phyloP scores from a whole-genome alignment of 53 echinoderm and acorn worm species.

The Henricia sp. region DNA sequence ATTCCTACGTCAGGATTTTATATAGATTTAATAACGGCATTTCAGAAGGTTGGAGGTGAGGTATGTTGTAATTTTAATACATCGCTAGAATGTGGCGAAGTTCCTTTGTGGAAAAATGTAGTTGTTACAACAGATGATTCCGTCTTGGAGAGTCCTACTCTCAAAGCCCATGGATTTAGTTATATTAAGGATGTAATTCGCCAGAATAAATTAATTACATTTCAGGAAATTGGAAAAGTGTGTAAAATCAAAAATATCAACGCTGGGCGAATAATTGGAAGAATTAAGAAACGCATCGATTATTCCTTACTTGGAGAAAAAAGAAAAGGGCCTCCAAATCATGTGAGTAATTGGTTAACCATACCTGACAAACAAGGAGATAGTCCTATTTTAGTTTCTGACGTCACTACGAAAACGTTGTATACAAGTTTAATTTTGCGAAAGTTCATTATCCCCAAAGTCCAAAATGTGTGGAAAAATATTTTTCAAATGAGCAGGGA shows the following conservation, averaged over 20 bases:
- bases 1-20: neutral
- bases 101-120: neutral
- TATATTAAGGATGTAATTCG: neutral
- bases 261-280: neutral
- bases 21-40: neutral
- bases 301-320: neutral
- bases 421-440: too few relatives aligned
- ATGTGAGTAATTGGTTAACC: too few relatives aligned
- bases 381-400: too few relatives aligned
- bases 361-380: too few relatives aligned
- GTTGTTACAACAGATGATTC: neutral
- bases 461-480: too few relatives aligned
- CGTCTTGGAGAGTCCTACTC: neutral
- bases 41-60: neutral
- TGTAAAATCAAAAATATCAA: neutral
- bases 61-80: neutral
- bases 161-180: neutral
- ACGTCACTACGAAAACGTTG: too few relatives aligned
- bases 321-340: neutral
- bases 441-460: too few relatives aligned
- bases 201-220: neutral
- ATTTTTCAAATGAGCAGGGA: too few relatives aligned
- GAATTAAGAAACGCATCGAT: neutral
- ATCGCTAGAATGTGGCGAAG: neutral
- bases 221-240: neutral